These are phyloP conservation scores for Ailurus styani DNA, from an alignment of 2,113 vertebrate species.

Conservation along the genomic window DNA sequence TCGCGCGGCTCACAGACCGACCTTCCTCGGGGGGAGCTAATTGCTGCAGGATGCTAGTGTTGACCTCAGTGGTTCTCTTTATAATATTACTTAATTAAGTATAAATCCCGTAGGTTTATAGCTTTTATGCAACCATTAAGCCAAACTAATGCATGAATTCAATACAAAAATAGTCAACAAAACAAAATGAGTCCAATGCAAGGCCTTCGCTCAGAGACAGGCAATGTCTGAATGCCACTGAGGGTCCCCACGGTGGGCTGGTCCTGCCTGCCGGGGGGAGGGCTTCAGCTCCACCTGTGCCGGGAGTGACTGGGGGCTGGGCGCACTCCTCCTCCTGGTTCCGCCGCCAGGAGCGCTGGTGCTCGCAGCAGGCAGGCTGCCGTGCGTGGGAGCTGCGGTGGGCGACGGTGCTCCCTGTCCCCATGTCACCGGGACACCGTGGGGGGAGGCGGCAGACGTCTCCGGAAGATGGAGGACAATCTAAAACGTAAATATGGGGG, in stretches of 20 bases:
- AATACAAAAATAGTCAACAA: neutral
- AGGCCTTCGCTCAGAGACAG: rapidly evolving
- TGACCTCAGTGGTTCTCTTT: neutral
- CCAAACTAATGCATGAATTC: neutral
- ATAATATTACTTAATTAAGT: neutral
- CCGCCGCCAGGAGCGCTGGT: rapidly evolving
- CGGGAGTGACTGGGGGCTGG: too few relatives aligned
- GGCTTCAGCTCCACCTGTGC: neutral
- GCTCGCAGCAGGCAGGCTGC: neutral
- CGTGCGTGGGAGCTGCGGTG: rapidly evolving
- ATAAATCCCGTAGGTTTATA: neutral
- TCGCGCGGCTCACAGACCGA: rapidly evolving
- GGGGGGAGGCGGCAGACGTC: rapidly evolving
- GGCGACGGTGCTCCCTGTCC: rapidly evolving
- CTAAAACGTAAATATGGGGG: rapidly evolving
- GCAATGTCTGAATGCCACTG: rapidly evolving
- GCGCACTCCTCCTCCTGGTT: rapidly evolving
- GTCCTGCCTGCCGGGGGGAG: rapidly evolving
- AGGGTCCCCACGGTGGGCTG: rapidly evolving
- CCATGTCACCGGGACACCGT: rapidly evolving
- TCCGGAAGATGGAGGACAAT: rapidly evolving
- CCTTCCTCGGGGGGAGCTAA: rapidly evolving
- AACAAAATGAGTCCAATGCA: neutral
- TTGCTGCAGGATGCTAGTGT: rapidly evolving
- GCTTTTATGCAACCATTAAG: neutral